Conservation (phyloP, 1,140 invertebrate species). For the Chionoecetes opilio region DNA sequence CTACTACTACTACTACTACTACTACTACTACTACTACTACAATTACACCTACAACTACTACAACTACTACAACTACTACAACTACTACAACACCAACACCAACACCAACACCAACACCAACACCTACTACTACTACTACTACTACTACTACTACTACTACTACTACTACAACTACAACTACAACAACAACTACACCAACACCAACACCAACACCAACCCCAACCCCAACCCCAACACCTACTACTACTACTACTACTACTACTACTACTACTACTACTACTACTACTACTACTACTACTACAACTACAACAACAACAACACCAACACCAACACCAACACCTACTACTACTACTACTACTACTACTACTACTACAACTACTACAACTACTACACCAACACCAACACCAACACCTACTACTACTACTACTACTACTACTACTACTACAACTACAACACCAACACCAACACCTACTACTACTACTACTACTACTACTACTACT, state of each 20-base stretch:
- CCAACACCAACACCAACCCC: too few species aligned
- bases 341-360: neutral
- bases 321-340: too few species aligned
- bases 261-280: slow-evolving; percentile 23
- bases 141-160: slow-evolving; percentile 13
- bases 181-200: too few species aligned
- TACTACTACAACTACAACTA: slow-evolving; percentile 14
- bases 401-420: neutral
- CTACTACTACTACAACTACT: neutral
- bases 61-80: neutral
- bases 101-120: neutral
- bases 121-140: neutral
- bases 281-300: slow-evolving; percentile 24
- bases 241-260: slow-evolving; percentile 25
- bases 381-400: neutral
- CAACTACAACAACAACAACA: neutral
- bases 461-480: neutral
- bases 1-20: neutral
- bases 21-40: neutral
- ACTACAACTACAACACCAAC: neutral
- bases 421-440: slow-evolving; percentile 11
- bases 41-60: neutral
- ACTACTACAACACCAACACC: neutral
- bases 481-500: slow-evolving; percentile 11
- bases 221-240: neutral